Evolutionary conservation across 2,797 vertebrate species (phyloP), one percentile per base, ranked within the genome.

Genomic region (Paramormyrops hopkinsi): DNA sequence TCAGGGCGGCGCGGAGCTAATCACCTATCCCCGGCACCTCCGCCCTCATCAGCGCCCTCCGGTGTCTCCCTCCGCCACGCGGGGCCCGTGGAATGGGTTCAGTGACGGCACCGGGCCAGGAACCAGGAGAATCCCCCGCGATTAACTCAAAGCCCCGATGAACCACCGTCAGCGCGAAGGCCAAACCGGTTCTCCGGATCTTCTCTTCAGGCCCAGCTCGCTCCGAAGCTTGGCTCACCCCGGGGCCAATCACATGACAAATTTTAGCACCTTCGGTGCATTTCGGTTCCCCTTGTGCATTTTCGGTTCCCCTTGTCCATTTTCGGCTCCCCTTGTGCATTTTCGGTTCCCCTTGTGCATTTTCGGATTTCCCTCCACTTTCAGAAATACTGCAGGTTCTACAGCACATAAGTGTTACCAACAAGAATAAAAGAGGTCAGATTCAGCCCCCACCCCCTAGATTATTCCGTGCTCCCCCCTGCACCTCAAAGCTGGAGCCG

Each of bases 1-100:
- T 90, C 86, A 93, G 92, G 91, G 89, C 86, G 92, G 90, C 87
- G 91, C 88, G 84, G 90, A 92, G 91, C 94, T 94, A 93, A 94
- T 94, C 93, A 92, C 90, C 51, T 89, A 50, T 37, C 44, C 83
- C 1, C 62, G 54, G 12, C 19, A 46, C 19, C 46, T 76, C 17
- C 88, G 22, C 51, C 51, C 1, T 1, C 51, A n/a, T 56, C 62
- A n/a, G 7, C 22, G 33, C 14, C 86, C 76, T 62, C 17, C 7
- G 4, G 19, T 88, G 73, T 17, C 46, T 46, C 1, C 41, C 41
- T 79, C 76, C 76, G 0, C 76, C 76, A 46, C 2, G 14, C 41
- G 19, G 37, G 76, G 65, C 65, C 76, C 19, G 76, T 46, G 76
- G 37, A n/a, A 46, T 19, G 76, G 37, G 6, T 37, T 73, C 65